Evolutionary conservation across 2,113 vertebrate genomes (phyloP), one percentile per base, ranked within the genome.

Genomic region (Hassar affinis): DNA sequence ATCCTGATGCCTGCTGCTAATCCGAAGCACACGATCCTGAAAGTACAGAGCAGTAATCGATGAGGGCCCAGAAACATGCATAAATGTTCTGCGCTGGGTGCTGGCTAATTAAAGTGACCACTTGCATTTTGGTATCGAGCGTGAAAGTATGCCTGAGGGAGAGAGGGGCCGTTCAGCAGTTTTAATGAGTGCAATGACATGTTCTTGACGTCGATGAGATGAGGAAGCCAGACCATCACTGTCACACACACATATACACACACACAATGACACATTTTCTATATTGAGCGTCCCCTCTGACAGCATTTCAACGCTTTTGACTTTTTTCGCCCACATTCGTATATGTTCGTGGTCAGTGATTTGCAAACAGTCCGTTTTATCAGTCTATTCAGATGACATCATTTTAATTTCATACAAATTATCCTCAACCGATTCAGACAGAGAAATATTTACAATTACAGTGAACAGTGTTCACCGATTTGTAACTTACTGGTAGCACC

Each of bases 121-220:
- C 62, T 85, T 81, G 45, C 77, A 86, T 86, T 5, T 87, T 86
- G 79, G 69, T 80, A 76, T 89, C 72, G 87, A 88, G 87, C 76
- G 81, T 84, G 25, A 22, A 35, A 86, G 81, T 81, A 33, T 77
- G 81, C 81, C 86, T 77, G 77, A 69, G 81, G 89, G 82, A 77
- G 84, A 72, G 20, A 30, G 64, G 25, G 57, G 38, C 85, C 78
- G 85, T 90, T 89, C 82, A 81, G 75, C 78, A 90, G 90, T 93
- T 92, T 77, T 94, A 94, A 95, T 91, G 93, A 94, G 92, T 86
- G 69, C 78, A 87, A 89, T 91, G 90, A 90, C 91, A 93, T 91
- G 91, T 88, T 89, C 88, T 77, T 77, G 71, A 74, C 87, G 85
- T 93, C 90, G 74, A 93, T 90, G 90, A 88, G 84, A 84, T 91